phyloP scores from a whole-genome alignment of 2,888 invertebrate species.

The Schrankia costaestrigalis region DNA sequence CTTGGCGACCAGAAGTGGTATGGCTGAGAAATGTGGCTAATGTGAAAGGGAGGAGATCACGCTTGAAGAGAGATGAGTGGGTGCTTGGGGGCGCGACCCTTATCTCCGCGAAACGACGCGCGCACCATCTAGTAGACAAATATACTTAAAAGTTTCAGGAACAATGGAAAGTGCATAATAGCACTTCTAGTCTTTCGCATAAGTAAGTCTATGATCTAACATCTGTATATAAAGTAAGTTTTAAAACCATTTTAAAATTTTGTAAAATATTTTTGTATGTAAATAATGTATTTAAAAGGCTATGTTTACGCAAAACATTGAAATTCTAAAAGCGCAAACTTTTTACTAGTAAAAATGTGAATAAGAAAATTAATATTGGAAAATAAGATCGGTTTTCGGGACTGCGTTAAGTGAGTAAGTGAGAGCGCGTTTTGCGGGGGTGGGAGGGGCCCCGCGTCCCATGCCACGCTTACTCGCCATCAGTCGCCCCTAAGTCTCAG shows the following conservation, averaged over 20 bases:
- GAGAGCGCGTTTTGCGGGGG: slow-evolving; percentile 43
- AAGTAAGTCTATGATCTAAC: no score
- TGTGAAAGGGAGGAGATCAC: slow-evolving; percentile 45
- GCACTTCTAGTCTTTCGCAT: slow-evolving; percentile 2
- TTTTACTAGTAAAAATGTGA: background rate
- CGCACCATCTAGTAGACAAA: slow-evolving; percentile 39
- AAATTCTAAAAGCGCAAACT: no score
- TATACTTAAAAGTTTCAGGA: slow-evolving; percentile 19
- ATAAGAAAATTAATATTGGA: background rate
- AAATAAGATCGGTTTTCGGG: slow-evolving; percentile 9
- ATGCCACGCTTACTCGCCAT: slow-evolving; percentile 59
- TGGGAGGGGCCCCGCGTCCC: slow-evolving; percentile 50
- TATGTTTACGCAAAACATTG: no score
- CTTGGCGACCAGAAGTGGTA: slow-evolving; percentile 26
- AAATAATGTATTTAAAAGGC: no score
- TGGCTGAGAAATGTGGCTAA: slow-evolving; percentile 44
- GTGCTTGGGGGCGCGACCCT: slow-evolving; percentile 34
- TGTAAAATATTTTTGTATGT: no score
- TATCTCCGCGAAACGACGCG: slow-evolving; percentile 45
- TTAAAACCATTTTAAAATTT: background rate
- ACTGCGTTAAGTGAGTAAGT: slow-evolving; percentile 36
- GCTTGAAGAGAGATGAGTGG: slow-evolving; percentile 29
- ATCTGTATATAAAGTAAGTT: no score
- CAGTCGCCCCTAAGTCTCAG: slow-evolving; percentile 78
- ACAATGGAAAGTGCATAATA: slow-evolving; percentile 17